Conservation (phyloP, 2,797 vertebrate genomes). For the Acanthurus leucopareius region DNA sequence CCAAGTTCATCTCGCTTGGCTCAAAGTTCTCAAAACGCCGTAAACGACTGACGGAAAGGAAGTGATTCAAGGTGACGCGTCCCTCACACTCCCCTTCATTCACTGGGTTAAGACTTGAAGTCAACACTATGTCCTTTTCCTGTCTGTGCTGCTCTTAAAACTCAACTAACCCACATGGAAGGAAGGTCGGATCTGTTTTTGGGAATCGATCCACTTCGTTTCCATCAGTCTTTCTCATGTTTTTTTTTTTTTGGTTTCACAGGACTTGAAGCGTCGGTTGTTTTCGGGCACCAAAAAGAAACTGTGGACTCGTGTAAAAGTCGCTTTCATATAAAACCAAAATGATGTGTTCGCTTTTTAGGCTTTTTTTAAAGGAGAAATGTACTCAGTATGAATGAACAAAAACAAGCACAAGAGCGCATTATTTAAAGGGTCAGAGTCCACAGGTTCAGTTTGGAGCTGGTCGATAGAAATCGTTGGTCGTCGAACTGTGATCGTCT, state of each 20-base stretch:
- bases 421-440: neutral
- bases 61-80: constrained; percentile 2
- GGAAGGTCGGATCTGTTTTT: neutral
- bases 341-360: constrained; percentile 17
- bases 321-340: neutral
- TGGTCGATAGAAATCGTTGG: neutral
- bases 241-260: neutral
- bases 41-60: neutral
- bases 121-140: constrained; percentile 23
- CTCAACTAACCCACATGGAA: constrained; percentile 14
- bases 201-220: neutral
- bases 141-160: constrained; percentile 52
- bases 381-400: neutral
- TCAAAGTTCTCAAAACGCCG: neutral
- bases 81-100: neutral
- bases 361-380: neutral
- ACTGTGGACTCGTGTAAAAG: constrained; percentile 9
- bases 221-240: constrained; percentile 1
- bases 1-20: neutral
- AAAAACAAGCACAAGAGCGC: constrained; percentile 44
- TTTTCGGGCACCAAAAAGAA: neutral
- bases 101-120: constrained; percentile 1
- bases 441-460: constrained; percentile 20
- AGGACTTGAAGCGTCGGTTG: constrained; percentile 20
- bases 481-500: neutral